These are phyloP conservation scores for Rhynchopsitta pachyrhyncha DNA, from an alignment of 2,113 vertebrate species.

Conservation along the genomic window DNA sequence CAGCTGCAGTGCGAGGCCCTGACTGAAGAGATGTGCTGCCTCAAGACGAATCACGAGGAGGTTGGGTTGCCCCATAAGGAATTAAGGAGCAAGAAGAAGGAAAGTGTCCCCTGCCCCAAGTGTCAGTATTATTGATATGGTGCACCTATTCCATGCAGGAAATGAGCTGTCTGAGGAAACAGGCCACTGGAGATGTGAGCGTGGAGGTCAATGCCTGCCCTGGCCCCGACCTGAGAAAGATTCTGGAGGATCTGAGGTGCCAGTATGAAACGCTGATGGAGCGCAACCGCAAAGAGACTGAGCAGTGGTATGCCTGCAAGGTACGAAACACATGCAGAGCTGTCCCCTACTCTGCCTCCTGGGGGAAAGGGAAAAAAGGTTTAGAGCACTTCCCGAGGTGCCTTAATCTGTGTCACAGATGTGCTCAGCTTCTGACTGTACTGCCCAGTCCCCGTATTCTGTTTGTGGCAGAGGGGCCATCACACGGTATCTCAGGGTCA, in stretches of 20 bases:
- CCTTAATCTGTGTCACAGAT: no score
- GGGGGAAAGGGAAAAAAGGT: background rate
- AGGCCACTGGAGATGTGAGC: constrained; percentile 61
- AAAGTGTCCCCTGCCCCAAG: accelerated
- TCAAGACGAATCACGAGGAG: constrained; percentile 73
- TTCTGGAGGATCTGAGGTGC: constrained; percentile 73
- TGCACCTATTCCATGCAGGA: constrained; percentile 14
- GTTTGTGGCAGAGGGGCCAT: background rate
- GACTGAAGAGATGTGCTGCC: constrained; percentile 71
- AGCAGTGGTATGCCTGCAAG: constrained; percentile 85
- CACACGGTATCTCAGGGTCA: background rate
- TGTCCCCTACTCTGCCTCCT: background rate
- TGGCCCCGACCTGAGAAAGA: constrained; percentile 69
- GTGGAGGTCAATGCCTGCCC: constrained; percentile 78
- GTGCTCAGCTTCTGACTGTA: background rate
- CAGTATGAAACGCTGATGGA: constrained; percentile 84
- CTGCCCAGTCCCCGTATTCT: background rate
- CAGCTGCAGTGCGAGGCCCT: constrained; percentile 71
- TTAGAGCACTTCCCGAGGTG: background rate
- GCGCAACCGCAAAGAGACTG: constrained; percentile 84
- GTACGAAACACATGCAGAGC: constrained; percentile 20
- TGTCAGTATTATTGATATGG: accelerated
- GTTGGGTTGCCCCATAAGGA: constrained; percentile 18
- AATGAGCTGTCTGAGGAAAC: constrained; percentile 67
- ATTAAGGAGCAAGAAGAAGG: background rate